These are phyloP conservation scores for Andrena cerasifolii DNA, from an alignment of 1,140 invertebrate species.

Conservation along the genomic window DNA sequence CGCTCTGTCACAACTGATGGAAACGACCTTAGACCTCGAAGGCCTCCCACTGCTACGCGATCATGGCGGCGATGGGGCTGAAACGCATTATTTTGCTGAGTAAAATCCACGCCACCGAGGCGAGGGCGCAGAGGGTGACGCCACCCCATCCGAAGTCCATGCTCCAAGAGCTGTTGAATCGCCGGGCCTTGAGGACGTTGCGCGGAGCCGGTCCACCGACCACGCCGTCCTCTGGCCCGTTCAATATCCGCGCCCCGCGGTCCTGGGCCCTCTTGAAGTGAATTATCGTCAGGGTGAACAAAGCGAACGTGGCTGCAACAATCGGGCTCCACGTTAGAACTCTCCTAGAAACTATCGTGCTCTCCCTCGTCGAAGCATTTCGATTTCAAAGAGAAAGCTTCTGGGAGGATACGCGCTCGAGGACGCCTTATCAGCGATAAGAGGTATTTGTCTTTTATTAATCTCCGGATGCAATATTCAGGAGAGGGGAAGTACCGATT, in stretches of 20 bases:
- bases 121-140: slow-evolving; percentile 89
- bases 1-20: slow-evolving; percentile 22
- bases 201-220: slow-evolving; percentile 82
- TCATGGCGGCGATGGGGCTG: slow-evolving; percentile 89
- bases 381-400: background rate
- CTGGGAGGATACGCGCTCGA: background rate
- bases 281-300: slow-evolving; percentile 95
- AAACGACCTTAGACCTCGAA: slow-evolving; percentile 72
- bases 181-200: slow-evolving; percentile 84
- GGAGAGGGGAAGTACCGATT: too few species aligned
- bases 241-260: slow-evolving; percentile 81
- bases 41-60: slow-evolving; percentile 83
- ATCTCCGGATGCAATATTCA: too few species aligned
- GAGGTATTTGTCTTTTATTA: slow-evolving; percentile 18
- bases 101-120: slow-evolving; percentile 92
- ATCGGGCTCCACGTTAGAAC: background rate
- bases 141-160: slow-evolving; percentile 92
- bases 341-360: too few species aligned
- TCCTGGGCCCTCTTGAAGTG: slow-evolving; percentile 92
- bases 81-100: slow-evolving; percentile 95
- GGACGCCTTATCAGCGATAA: slow-evolving; percentile 1
- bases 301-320: slow-evolving; percentile 91
- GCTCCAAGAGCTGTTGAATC: slow-evolving; percentile 91
- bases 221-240: slow-evolving; percentile 88
- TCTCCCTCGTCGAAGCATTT: background rate